phyloP scores from a whole-genome alignment of 2,888 invertebrate genomes.

The Kryphioiulus occultus region DNA sequence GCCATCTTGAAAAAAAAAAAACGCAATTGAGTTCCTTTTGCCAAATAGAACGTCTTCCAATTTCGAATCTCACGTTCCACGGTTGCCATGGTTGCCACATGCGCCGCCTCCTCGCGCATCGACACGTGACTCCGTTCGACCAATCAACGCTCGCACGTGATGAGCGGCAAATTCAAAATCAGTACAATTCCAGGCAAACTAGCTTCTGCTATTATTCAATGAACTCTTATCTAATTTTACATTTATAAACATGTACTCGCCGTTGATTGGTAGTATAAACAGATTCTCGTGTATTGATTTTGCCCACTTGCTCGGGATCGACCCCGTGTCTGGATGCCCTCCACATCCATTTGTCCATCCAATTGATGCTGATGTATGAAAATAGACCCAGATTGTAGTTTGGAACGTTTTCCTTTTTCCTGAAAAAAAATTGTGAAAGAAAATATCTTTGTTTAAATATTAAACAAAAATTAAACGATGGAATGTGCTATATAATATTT shows the following conservation, averaged over 20 bases:
- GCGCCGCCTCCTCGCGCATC: too few relatives aligned
- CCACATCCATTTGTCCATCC: constrained; percentile 63
- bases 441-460: not conserved
- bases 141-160: too few relatives aligned
- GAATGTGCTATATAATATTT: too few relatives aligned
- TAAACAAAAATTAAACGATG: not conserved
- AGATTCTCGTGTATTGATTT: constrained; percentile 30
- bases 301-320: constrained; percentile 10
- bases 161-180: too few relatives aligned
- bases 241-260: not conserved
- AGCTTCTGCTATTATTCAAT: too few relatives aligned
- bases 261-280: constrained; percentile 39
- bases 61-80: too few relatives aligned
- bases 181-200: too few relatives aligned
- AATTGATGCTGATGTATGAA: constrained; percentile 62
- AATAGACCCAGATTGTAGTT: constrained; percentile 60
- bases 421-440: not conserved
- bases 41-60: too few relatives aligned
- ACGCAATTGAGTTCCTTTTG: too few relatives aligned
- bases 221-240: not conserved
- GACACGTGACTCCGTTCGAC: too few relatives aligned
- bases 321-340: constrained; percentile 59
- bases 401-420: constrained; percentile 48
- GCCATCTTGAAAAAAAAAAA: too few relatives aligned
- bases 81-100: too few relatives aligned